A percentile compares a stretch with the other conserved stretches of the same genome.
Evolutionary conservation across 2,797 vertebrate genomes (phyloP).

Genomic region (Takifugu rubripes): DNA sequence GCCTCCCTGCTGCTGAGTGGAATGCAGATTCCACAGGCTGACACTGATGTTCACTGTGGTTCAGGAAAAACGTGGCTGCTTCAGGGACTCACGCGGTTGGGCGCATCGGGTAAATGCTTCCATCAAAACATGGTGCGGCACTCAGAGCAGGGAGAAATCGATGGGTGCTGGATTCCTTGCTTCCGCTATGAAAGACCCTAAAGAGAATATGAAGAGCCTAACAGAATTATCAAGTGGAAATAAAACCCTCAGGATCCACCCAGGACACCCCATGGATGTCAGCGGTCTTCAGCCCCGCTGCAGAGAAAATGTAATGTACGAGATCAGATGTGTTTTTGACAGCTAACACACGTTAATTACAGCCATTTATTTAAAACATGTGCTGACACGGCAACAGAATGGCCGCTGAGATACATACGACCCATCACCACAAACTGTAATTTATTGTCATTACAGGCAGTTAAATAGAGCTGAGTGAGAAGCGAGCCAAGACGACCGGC

Average conservation of each 20-base stretch:
- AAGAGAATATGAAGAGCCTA: slow-evolving; percentile 40
- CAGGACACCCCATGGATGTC: slow-evolving; percentile 21
- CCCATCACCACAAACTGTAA: slow-evolving; percentile 41
- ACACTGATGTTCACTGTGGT: slow-evolving; percentile 57
- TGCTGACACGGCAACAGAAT: slow-evolving; percentile 42
- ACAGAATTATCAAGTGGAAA: slow-evolving; percentile 40
- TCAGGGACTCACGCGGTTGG: slow-evolving; percentile 38
- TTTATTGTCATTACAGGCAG: slow-evolving; percentile 41
- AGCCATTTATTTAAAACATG: slow-evolving; percentile 23
- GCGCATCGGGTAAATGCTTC: slow-evolving; percentile 53
- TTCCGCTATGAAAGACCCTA: slow-evolving; percentile 25
- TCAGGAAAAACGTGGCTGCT: slow-evolving; percentile 56
- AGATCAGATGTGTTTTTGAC: slow-evolving; percentile 7
- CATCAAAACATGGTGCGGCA: slow-evolving; percentile 43
- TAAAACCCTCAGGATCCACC: slow-evolving; percentile 48
- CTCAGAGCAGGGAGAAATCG: slow-evolving; percentile 39
- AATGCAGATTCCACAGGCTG: slow-evolving; percentile 56
- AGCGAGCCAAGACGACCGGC: slow-evolving; percentile 32
- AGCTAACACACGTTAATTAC: background rate
- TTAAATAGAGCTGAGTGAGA: slow-evolving; percentile 26
- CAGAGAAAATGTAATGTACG: slow-evolving; percentile 13
- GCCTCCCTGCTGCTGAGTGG: slow-evolving; percentile 29
- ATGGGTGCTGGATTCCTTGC: slow-evolving; percentile 36
- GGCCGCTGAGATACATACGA: slow-evolving; percentile 35
- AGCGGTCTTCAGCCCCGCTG: slow-evolving; percentile 26